Evolutionary conservation across 2,888 invertebrate genomes (phyloP).

Genomic region (Empis livida): DNA sequence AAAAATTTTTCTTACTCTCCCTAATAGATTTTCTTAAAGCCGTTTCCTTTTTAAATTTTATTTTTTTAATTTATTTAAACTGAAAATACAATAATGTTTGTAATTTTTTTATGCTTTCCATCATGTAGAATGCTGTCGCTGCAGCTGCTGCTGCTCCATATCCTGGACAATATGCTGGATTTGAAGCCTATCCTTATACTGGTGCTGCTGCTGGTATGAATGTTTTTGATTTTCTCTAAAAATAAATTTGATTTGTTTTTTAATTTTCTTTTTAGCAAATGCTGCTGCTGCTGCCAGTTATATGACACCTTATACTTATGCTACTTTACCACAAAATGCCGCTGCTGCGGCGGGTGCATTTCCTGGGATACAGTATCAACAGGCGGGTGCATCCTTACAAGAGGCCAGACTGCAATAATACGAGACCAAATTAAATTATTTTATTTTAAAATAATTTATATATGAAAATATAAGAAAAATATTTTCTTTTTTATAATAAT

Average conservation of each 20-base stretch:
- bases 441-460: slow-evolving; percentile 2
- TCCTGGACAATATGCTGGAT: slow-evolving; percentile 17
- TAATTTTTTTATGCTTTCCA: too few relatives aligned
- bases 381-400: slow-evolving; percentile 17
- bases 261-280: background rate
- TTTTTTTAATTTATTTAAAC: too few relatives aligned
- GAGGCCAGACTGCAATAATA: slow-evolving; percentile 20
- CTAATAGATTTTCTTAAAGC: too few relatives aligned
- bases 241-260: too few relatives aligned
- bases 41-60: too few relatives aligned
- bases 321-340: slow-evolving; percentile 16
- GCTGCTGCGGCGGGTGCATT: slow-evolving; percentile 14
- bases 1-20: too few relatives aligned
- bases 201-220: slow-evolving; percentile 15
- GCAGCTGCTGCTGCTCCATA: slow-evolving; percentile 17
- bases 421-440: slow-evolving; percentile 8
- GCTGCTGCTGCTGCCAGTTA: slow-evolving; percentile 16
- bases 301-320: slow-evolving; percentile 17
- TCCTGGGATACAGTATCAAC: slow-evolving; percentile 15
- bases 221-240: too few relatives aligned
- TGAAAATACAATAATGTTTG: background rate
- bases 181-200: slow-evolving; percentile 18
- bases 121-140: slow-evolving; percentile 15
- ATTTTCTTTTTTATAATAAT: background rate
- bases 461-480: background rate